These are phyloP conservation scores for Albula goreensis DNA, from an alignment of 2,113 vertebrate species.

Conservation along the genomic window DNA sequence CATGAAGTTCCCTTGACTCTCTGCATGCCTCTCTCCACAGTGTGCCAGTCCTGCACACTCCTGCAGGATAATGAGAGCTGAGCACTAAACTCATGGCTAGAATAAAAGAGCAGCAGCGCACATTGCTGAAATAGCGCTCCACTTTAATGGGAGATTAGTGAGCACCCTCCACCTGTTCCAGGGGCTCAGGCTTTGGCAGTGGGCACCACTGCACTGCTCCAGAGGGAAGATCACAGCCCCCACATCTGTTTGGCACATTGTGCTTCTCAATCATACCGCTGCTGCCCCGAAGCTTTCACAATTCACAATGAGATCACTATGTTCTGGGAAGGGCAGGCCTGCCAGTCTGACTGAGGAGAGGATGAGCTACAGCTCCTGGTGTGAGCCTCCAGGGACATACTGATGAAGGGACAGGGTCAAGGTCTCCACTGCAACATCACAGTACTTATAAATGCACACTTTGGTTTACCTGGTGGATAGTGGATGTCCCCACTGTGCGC, in stretches of 20 bases:
- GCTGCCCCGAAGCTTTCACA: constrained; percentile 53
- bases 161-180: constrained; percentile 85
- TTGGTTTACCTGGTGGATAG: too few species aligned
- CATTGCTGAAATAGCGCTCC: constrained; percentile 83
- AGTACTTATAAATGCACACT: too few species aligned
- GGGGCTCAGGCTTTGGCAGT: constrained; percentile 75
- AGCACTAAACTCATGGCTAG: constrained; percentile 58
- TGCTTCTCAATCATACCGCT: constrained; percentile 72
- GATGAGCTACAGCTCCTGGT: not conserved
- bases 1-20: constrained; percentile 39
- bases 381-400: not conserved
- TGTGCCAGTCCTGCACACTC: constrained; percentile 6
- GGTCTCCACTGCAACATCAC: too few species aligned
- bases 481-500: too few species aligned
- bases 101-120: constrained; percentile 67
- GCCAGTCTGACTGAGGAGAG: constrained; percentile 29
- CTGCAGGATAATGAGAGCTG: constrained; percentile 56
- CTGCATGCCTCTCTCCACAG: constrained; percentile 27
- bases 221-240: constrained; percentile 59
- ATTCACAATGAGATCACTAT: constrained; percentile 74
- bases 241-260: constrained; percentile 77
- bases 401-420: not conserved
- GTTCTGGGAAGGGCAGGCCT: constrained; percentile 63
- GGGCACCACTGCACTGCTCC: constrained; percentile 67
- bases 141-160: constrained; percentile 79